A percentile compares a stretch with the other conserved stretches of the same genome.
These are phyloP conservation scores for Porphyrio hochstetteri DNA, from an alignment of 2,113 vertebrate species.

Conservation along the genomic window DNA sequence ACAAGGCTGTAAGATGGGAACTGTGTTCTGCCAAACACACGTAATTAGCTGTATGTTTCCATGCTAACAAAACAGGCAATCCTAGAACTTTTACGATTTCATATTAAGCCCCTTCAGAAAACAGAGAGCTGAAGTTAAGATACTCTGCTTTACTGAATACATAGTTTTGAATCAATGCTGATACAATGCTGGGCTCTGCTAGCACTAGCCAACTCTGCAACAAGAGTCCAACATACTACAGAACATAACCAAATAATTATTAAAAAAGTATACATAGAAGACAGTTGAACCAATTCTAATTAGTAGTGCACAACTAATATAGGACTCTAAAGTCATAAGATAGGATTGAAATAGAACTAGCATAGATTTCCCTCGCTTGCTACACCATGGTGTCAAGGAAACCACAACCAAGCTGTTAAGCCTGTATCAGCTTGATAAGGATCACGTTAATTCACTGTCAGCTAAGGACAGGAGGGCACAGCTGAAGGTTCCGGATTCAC, in stretches of 20 bases:
- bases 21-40: not conserved
- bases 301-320: not conserved
- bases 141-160: not conserved
- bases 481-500: not conserved
- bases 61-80: not conserved
- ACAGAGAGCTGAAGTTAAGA: not conserved
- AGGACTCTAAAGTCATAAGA: not conserved
- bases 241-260: not conserved
- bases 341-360: not conserved
- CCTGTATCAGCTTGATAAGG: not conserved
- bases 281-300: not conserved
- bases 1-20: not conserved
- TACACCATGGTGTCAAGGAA: not conserved
- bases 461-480: not conserved
- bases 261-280: not conserved
- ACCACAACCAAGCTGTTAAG: slow-evolving; percentile 30
- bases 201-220: not conserved
- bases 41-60: not conserved
- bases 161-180: not conserved
- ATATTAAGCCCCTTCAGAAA: not conserved
- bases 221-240: not conserved
- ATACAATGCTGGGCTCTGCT: too few species aligned
- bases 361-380: not conserved
- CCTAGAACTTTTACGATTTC: not conserved
- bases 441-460: slow-evolving; percentile 9